Evolutionary conservation across 2,888 invertebrate species (phyloP), one percentile per base, ranked within the genome.

Genomic region (Melanophora roralis): DNA sequence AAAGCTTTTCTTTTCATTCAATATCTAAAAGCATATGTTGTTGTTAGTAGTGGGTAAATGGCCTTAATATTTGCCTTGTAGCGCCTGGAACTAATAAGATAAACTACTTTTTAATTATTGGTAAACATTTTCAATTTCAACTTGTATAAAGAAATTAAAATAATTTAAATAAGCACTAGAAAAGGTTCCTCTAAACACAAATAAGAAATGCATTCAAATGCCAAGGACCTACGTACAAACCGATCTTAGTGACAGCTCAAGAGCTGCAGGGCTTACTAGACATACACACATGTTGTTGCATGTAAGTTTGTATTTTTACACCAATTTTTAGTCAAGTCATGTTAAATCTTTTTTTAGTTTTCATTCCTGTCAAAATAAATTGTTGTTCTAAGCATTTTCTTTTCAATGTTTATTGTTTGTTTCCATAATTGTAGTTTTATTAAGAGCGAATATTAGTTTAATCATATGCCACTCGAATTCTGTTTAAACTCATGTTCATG

Each of bases 381-480:
- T 55, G 38, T 62, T 43, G 12, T 62, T 32, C n/a, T 43, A 1
- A 47, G 27, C 23, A n/a, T 47, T 34, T 34, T 62, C 51, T 23
- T 57, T 43, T n/a, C 43, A 45, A 64, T 60, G 62, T 71, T 23
- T 59, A 64, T n/a, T 60, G 7, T 47, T 38, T 14, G 23, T 36
- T 5, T 21, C 27, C 27, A 9, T 38, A 59, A 36, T 74, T 69
- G 65, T 60, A 65, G 40, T 19, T 60, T 69, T 64, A 55, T 9
- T 40, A 34, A 32, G 60, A 81, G 83, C 82, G 84, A 87, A 68
- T 65, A 76, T 71, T 71, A 57, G 76, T 59, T 76, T 43, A 23
- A 71, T 64, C 43, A 76, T 49, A 77, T 51, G 43, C 43, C 69
- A 65, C 23, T n/a, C n/a, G n/a, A n/a, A 59, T 45, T 21, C 19